These are phyloP conservation scores for Dromaius novaehollandiae DNA, from an alignment of 2,113 vertebrate species.

Conservation along the genomic window DNA sequence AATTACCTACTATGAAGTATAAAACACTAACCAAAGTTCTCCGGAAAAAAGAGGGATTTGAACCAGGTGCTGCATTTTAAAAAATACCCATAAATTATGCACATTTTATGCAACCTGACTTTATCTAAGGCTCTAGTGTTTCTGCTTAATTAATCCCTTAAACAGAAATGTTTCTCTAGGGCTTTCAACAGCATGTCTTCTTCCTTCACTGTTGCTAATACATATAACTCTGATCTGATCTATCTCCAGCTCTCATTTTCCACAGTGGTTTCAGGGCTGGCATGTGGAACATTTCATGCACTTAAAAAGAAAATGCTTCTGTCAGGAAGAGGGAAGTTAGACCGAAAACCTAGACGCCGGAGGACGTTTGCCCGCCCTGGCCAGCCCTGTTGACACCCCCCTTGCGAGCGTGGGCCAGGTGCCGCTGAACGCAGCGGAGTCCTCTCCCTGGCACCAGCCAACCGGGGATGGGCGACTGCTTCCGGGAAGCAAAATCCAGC, in stretches of 20 bases:
- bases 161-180: neutral
- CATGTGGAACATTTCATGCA: rapidly evolving
- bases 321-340: rapidly evolving
- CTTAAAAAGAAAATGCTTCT: neutral
- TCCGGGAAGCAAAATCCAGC: neutral
- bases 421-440: neutral
- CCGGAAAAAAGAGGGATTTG: neutral
- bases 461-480: neutral
- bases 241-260: neutral
- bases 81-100: neutral
- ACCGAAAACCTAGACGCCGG: rapidly evolving
- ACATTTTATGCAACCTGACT: neutral
- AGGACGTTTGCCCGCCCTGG: neutral
- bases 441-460: neutral
- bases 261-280: neutral
- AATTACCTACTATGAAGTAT: neutral
- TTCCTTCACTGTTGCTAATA: rapidly evolving
- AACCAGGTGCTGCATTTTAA: neutral
- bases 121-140: neutral
- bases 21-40: neutral
- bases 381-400: rapidly evolving
- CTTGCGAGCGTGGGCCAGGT: too few species aligned
- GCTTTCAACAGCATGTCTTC: neutral
- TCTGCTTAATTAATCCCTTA: neutral
- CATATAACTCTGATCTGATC: neutral